Base-by-base conservation (phyloP, 2,888 invertebrate genomes). In the Drosophila recens region DNA sequence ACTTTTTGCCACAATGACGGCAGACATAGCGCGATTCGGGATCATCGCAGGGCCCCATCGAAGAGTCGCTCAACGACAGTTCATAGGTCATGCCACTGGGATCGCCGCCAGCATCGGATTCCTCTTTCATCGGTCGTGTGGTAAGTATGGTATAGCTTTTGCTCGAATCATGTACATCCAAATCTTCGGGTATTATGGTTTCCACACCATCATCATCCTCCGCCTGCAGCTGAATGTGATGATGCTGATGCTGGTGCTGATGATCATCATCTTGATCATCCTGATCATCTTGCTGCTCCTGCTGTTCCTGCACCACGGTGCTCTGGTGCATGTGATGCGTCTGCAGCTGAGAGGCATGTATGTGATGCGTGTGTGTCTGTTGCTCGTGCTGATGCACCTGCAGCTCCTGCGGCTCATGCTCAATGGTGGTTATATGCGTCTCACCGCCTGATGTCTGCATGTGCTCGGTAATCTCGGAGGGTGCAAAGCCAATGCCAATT, bases 1-100 rank as follows among this genome's bases (percentile, higher is more conserved):
- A 97, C 79, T 95, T 94, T 92, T 97, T 97, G 75, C 97, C 97
- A 93, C 97, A 97, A 91, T 96, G 96, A 56, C 96, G 94, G 90
- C 97, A 97, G 53, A 96, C 95, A 92, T 96, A 97, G 90, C 94
- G 94, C 65, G 94, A 94, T 33, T 91, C 93, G 61, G 94, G 93
- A 80, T 94, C 94, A 71, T 92, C 93, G 75, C 85, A 87, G 63
- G 90, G 92, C 75, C 91, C 92, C 90, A 90, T 87, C 67, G 90
- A 91, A 0, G 91, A 90, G 72, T 93, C 93, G 75, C 93, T 92
- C 67, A 92, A 65, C 42, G 92, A 91, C 43, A 93, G 81, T 65
- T 93, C 93, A 61, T 93, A 92, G 23, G 91, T 92, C 73, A 92
- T 91, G 52, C 90, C 89, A 8, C 90, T 87, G 56, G 86, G 89